Percentiles rank a stretch among this genome's conserved stretches.
Conservation (phyloP, 2,797 vertebrate genomes). For the Neosalanx taihuensis region DNA sequence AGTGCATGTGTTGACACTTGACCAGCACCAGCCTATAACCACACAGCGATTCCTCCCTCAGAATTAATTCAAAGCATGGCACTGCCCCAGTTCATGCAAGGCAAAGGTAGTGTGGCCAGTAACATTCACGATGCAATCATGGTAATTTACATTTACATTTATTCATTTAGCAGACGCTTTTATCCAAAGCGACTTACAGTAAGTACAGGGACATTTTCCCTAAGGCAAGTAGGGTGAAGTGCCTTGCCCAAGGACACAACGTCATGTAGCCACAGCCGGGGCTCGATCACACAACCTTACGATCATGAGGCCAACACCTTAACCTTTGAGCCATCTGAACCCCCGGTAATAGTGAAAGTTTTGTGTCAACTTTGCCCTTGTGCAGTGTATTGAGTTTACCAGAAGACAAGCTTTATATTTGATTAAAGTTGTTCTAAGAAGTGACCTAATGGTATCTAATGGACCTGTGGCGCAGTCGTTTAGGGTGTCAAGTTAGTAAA, state of each 20-base stretch:
- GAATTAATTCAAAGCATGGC: slow-evolving; percentile 39
- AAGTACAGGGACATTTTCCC: too few relatives aligned
- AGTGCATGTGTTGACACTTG: slow-evolving; percentile 15
- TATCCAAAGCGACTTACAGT: too few relatives aligned
- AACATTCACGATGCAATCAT: slow-evolving; percentile 21
- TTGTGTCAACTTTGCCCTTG: neutral
- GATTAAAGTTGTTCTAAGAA: neutral
- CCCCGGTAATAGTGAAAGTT: neutral
- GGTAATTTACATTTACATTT: too few relatives aligned
- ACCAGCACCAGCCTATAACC: slow-evolving; percentile 24
- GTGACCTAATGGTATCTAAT: neutral
- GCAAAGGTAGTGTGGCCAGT: slow-evolving; percentile 13
- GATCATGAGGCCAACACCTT: too few relatives aligned
- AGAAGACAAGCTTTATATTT: neutral
- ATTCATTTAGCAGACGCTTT: too few relatives aligned
- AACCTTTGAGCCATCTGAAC: too few relatives aligned
- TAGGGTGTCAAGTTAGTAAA: too few relatives aligned
- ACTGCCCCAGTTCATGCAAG: slow-evolving; percentile 44
- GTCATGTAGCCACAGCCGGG: too few relatives aligned
- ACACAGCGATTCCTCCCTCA: slow-evolving; percentile 37
- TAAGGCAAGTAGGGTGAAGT: too few relatives aligned
- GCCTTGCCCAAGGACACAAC: too few relatives aligned
- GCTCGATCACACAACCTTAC: too few relatives aligned
- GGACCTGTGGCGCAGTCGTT: too few relatives aligned
- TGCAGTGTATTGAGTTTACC: neutral